Base-by-base conservation (phyloP, 2,797 vertebrate species). In the Myotis findleyi region DNA sequence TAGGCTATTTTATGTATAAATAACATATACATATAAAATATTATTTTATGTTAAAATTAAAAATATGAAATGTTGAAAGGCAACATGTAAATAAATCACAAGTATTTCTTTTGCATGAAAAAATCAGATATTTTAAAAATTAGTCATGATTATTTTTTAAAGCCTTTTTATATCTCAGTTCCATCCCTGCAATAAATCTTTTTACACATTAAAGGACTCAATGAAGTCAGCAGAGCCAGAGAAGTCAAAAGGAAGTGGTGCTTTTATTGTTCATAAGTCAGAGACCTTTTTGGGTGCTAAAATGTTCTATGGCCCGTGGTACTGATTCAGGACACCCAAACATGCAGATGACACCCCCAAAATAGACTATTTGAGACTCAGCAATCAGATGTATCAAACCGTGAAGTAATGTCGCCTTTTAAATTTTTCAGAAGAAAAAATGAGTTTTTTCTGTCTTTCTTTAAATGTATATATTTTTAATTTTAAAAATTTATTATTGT, bases 91-190 rank as follows among this genome's bases (percentile, higher is more conserved):
- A 91, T 81, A 91, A 88, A 49, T 44, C 2, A 81, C 12, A 57
- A 71, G 21, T 36, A 75, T 93, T 77, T 27, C 16, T 57, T 84
- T 21, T 68, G 41, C 51, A 73, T 44, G 57, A 82, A 88, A 93
- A 82, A 82, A 53, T 69, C 20, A 75, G 33, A 36, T 80, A 66
- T 59, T 87, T 66, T 49, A 83, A 87, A 95, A 85, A 5, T 62
- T 51, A 91, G 18, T 7, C 25, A 80, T 36, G 57, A 69, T 38
- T 66, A 69, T 44, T 49, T 87, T 62, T 53, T 89, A 93, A 89
- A 89, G 41, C 14, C 21, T 38, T 86, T 92, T 81, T 88, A 92
- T 17, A 95, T 33, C 49, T 92, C 49, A 93, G 55, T 0, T 36
- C 5, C 23, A 95, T 27, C 12, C 51, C 73, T 88, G 41, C 23